These are phyloP conservation scores for Artibeus lituratus DNA, from an alignment of 2,797 vertebrate species.

Conservation along the genomic window DNA sequence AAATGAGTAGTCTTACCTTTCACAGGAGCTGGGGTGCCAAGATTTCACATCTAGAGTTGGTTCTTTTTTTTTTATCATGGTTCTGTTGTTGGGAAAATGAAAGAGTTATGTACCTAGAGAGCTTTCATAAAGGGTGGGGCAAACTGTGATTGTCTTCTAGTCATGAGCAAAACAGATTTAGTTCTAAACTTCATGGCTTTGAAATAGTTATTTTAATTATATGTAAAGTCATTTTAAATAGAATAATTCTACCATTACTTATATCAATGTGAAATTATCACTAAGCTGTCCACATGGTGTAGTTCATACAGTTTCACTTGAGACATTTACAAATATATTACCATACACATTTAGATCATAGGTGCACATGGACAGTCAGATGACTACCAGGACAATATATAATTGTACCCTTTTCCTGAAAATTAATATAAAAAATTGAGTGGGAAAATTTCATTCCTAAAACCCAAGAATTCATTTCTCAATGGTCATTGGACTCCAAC, in stretches of 20 bases:
- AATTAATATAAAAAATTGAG: background rate
- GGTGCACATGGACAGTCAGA: background rate
- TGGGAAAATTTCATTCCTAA: background rate
- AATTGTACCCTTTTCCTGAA: background rate
- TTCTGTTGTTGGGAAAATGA: conserved; percentile 6
- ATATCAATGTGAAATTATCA: background rate
- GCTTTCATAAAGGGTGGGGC: background rate
- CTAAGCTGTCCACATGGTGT: background rate
- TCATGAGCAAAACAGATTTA: background rate
- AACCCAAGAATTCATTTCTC: background rate
- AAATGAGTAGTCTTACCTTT: background rate
- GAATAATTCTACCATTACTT: background rate
- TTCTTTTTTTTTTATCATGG: background rate
- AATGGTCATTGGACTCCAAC: background rate
- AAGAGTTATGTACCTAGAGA: background rate
- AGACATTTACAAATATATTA: background rate
- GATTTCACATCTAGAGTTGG: background rate
- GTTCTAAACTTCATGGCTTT: background rate
- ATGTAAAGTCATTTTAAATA: background rate
- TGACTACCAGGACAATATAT: background rate
- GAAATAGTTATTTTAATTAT: background rate
- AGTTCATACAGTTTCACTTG: background rate
- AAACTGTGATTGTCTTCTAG: background rate
- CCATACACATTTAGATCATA: background rate
- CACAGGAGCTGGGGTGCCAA: background rate